A percentile compares a stretch with the other conserved stretches of the same genome.
phyloP scores from a whole-genome alignment of 2,797 vertebrate species.

The Sebastes steindachneri region DNA sequence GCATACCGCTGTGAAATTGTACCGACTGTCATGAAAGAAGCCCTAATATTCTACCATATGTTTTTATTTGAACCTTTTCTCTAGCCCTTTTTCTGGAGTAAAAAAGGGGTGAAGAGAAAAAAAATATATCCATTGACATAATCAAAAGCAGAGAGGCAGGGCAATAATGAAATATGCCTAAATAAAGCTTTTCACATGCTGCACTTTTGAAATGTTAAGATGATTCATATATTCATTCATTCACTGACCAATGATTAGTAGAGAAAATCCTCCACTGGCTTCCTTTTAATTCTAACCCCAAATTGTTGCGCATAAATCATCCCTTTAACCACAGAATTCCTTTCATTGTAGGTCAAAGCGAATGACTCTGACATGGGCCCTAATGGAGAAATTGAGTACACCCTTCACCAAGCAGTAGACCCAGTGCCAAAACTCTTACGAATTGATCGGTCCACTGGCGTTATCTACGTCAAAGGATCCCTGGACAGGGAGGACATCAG shows the following conservation, averaged over 20 bases:
- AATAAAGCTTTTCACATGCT: constrained; percentile 28
- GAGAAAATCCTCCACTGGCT: constrained; percentile 8
- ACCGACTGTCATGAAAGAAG: constrained; percentile 32
- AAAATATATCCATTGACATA: not conserved
- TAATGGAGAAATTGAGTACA: constrained; percentile 98
- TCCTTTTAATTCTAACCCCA: constrained; percentile 21
- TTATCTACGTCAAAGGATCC: constrained; percentile 94
- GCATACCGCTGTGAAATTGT: constrained; percentile 27
- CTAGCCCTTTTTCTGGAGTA: not conserved
- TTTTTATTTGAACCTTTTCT: constrained; percentile 34
- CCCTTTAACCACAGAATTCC: constrained; percentile 46
- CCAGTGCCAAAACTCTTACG: constrained; percentile 91
- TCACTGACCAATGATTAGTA: constrained; percentile 23
- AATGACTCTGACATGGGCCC: constrained; percentile 96
- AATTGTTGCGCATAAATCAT: constrained; percentile 17
- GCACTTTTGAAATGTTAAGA: constrained; percentile 35
- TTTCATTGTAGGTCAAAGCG: constrained; percentile 91
- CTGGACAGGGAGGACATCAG: constrained; percentile 95
- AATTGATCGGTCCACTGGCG: constrained; percentile 91
- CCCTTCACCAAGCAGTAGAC: constrained; percentile 94
- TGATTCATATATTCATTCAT: constrained; percentile 43
- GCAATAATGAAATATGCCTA: constrained; percentile 17
- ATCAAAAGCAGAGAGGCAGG: constrained; percentile 22
- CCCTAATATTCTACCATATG: constrained; percentile 29
- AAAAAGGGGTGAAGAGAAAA: not conserved